phyloP scores from a whole-genome alignment of 2,888 invertebrate genomes.

The Netelia inedita region DNA sequence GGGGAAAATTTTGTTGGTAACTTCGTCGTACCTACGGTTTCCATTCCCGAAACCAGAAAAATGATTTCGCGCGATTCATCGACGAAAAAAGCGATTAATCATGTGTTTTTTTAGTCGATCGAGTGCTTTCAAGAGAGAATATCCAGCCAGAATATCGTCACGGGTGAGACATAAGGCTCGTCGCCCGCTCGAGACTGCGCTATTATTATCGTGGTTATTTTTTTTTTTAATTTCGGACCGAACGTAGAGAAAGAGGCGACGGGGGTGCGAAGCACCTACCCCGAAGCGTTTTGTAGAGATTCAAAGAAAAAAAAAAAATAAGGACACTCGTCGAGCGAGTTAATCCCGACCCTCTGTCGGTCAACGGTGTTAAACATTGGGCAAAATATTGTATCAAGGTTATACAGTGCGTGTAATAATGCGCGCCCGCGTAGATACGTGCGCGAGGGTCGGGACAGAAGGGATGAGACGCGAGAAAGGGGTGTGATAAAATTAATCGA shows the following conservation, averaged over 20 bases:
- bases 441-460: conserved; percentile 21
- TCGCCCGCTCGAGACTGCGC: conserved; percentile 16
- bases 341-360: conserved; percentile 68
- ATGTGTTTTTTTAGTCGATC: conserved; percentile 25
- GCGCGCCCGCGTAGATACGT: neutral
- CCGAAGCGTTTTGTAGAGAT: neutral
- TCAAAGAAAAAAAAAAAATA: conserved; percentile 1
- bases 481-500: conserved; percentile 64
- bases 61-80: conserved; percentile 6
- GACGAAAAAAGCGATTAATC: conserved; percentile 58
- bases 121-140: neutral
- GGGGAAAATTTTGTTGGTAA: too few relatives aligned
- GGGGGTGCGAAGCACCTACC: conserved; percentile 28
- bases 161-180: conserved; percentile 55
- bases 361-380: conserved; percentile 46
- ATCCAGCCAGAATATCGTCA: conserved; percentile 46
- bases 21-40: too few relatives aligned
- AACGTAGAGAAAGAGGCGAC: too few relatives aligned
- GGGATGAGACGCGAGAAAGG: conserved; percentile 30
- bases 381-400: conserved; percentile 50
- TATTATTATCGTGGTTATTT: conserved; percentile 51
- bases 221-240: conserved; percentile 26
- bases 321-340: conserved; percentile 64
- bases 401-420: conserved; percentile 23
- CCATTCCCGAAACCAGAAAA: too few relatives aligned